phyloP scores from a whole-genome alignment of 2,888 invertebrate species.

The Labia minor region DNA sequence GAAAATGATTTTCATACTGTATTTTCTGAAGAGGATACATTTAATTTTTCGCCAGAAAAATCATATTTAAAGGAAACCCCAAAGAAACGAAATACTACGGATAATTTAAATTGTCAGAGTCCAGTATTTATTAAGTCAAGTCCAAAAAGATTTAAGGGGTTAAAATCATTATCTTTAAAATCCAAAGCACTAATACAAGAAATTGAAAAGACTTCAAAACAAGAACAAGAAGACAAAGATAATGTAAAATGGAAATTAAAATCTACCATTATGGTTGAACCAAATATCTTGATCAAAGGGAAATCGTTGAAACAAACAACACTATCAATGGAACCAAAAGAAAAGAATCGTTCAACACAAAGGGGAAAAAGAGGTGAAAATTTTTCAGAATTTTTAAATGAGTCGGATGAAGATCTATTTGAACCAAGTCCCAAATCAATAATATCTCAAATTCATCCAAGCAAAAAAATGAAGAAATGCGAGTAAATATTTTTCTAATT shows the following conservation, averaged over 20 bases:
- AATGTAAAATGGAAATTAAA: background rate
- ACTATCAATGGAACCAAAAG: background rate
- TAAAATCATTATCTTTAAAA: background rate
- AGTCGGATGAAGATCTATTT: background rate
- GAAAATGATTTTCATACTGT: background rate
- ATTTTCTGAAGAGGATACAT: background rate
- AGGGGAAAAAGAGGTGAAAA: too few relatives aligned
- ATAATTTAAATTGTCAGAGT: background rate
- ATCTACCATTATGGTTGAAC: background rate
- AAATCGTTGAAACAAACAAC: background rate
- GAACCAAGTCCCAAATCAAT: background rate
- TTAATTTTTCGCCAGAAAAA: background rate
- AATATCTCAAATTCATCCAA: background rate
- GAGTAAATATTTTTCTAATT: background rate
- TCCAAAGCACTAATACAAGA: background rate
- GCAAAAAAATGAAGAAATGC: background rate
- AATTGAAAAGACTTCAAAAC: background rate
- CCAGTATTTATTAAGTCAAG: background rate
- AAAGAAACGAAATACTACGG: background rate
- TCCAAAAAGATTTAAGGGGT: background rate
- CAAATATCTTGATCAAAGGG: background rate
- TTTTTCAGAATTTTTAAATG: background rate
- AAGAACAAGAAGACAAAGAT: background rate
- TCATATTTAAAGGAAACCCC: background rate
- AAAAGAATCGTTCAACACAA: too few relatives aligned